Evolutionary conservation across 2,888 invertebrate species (phyloP).

Genomic region (Pseudococcus viburni): DNA sequence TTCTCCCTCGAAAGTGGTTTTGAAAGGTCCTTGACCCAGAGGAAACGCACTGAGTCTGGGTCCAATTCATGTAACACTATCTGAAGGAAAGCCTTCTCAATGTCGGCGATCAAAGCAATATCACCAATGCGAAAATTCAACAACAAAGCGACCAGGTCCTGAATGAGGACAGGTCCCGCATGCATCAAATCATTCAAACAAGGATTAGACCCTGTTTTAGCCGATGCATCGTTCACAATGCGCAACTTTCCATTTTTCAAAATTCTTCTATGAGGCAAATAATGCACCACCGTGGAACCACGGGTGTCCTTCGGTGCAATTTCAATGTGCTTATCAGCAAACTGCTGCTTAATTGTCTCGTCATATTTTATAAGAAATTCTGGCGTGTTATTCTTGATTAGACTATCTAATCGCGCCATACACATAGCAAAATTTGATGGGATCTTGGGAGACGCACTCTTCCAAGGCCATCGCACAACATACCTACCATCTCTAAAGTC

Average conservation of each 20-base stretch:
- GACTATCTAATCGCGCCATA: neutral
- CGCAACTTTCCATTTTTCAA: too few species aligned
- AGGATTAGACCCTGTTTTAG: too few species aligned
- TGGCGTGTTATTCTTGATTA: too few species aligned
- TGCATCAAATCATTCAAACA: neutral
- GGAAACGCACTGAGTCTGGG: neutral
- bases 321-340: too few species aligned
- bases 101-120: neutral
- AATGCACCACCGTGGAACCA: too few species aligned
- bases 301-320: too few species aligned
- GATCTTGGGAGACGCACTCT: neutral
- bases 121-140: neutral
- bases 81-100: neutral
- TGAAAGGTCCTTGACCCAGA: neutral
- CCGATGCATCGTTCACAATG: too few species aligned
- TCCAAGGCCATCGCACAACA: neutral
- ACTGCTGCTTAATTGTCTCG: too few species aligned
- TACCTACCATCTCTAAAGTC: neutral
- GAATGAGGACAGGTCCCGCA: neutral
- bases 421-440: neutral
- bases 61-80: neutral
- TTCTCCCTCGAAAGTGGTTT: neutral
- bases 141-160: neutral
- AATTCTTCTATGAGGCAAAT: too few species aligned
- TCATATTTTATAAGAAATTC: neutral